These are phyloP conservation scores for Diorhabda carinulata DNA, from an alignment of 1,140 invertebrate species.

Conservation along the genomic window DNA sequence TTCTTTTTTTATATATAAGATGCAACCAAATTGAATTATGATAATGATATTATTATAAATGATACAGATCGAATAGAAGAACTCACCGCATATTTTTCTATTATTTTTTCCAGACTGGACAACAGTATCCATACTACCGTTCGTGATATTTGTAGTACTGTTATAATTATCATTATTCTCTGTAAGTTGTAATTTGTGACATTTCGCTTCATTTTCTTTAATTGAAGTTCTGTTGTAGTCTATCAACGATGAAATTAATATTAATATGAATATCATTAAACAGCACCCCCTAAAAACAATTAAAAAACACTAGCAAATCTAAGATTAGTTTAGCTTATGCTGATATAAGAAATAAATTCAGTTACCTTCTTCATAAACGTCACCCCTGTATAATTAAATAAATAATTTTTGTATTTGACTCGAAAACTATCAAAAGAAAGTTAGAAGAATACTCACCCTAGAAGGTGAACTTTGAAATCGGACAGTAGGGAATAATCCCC, in stretches of 20 bases:
- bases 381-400: too few relatives aligned
- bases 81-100: not conserved
- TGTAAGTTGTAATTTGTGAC: not conserved
- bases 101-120: not conserved
- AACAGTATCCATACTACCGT: slow-evolving; percentile 18
- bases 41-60: too few relatives aligned
- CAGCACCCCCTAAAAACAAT: slow-evolving; percentile 29
- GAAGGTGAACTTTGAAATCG: slow-evolving; percentile 68
- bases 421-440: too few relatives aligned
- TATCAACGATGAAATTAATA: slow-evolving; percentile 37
- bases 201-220: slow-evolving; percentile 24
- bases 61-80: too few relatives aligned
- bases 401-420: too few relatives aligned
- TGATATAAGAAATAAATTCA: too few relatives aligned
- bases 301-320: too few relatives aligned
- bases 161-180: slow-evolving; percentile 33
- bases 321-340: too few relatives aligned
- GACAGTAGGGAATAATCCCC: slow-evolving; percentile 61
- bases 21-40: too few relatives aligned
- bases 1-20: too few relatives aligned
- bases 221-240: slow-evolving; percentile 22
- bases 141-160: slow-evolving; percentile 4
- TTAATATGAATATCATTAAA: slow-evolving; percentile 29
- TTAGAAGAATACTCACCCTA: slow-evolving; percentile 57
- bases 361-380: too few relatives aligned